phyloP scores from a whole-genome alignment of 2,797 vertebrate species.

The Lepidocolaptes lacrymiger region DNA sequence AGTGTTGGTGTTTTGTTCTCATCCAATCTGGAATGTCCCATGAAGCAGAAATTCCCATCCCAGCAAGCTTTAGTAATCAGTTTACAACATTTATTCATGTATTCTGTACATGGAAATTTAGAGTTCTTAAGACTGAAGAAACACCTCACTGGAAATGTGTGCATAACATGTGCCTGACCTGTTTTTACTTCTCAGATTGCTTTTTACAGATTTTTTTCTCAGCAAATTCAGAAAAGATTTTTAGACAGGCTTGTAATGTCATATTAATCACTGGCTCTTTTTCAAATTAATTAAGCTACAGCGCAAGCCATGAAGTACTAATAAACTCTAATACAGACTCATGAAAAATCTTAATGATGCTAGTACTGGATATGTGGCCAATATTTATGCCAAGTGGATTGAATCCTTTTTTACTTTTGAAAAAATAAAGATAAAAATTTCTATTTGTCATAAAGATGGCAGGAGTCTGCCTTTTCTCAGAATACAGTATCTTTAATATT shows the following conservation, averaged over 20 bases:
- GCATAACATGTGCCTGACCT: background rate
- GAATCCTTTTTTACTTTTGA: background rate
- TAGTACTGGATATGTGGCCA: background rate
- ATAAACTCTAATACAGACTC: slow-evolving; percentile 12
- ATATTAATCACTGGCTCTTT: slow-evolving; percentile 47
- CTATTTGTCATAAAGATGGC: slow-evolving; percentile 9
- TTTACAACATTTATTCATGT: slow-evolving; percentile 38
- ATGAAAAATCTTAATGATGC: slow-evolving; percentile 25
- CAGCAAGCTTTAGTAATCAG: slow-evolving; percentile 44
- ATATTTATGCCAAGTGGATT: slow-evolving; percentile 1
- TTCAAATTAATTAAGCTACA: slow-evolving; percentile 41
- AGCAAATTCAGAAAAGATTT: slow-evolving; percentile 22
- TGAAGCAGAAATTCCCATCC: slow-evolving; percentile 45
- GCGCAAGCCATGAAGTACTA: slow-evolving; percentile 8
- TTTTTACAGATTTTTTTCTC: slow-evolving; percentile 33
- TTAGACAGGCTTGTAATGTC: slow-evolving; percentile 5
- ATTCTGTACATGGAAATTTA: background rate
- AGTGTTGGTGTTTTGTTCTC: slow-evolving; percentile 1
- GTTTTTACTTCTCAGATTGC: background rate
- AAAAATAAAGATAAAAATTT: slow-evolving; percentile 13
- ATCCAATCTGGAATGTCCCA: slow-evolving; percentile 19
- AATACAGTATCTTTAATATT: slow-evolving; percentile 65
- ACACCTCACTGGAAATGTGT: background rate
- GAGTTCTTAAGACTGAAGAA: slow-evolving; percentile 33
- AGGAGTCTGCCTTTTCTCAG: slow-evolving; percentile 54